phyloP scores from a whole-genome alignment of 2,113 vertebrate species.

The Panurus biarmicus region DNA sequence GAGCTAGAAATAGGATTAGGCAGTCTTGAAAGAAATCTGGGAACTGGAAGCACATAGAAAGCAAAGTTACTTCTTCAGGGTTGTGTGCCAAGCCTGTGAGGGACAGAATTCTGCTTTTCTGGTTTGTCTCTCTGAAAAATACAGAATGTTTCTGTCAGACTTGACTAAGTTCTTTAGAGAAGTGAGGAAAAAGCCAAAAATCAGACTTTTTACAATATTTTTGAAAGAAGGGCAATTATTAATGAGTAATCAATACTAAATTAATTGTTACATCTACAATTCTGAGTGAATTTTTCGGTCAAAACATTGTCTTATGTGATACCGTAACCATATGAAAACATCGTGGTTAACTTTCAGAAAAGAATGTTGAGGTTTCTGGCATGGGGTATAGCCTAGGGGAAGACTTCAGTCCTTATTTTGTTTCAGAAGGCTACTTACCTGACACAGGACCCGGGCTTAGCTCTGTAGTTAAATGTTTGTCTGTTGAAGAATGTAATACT shows the following conservation, averaged over 20 bases:
- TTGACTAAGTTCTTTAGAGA: background rate
- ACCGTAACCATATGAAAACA: background rate
- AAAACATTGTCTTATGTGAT: background rate
- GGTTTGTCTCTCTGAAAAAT: background rate
- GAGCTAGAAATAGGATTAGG: background rate
- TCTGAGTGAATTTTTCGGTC: background rate
- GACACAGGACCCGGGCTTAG: background rate
- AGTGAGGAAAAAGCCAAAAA: background rate
- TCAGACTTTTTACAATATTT: background rate
- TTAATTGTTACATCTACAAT: background rate
- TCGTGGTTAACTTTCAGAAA: background rate
- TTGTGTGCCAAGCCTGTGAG: background rate
- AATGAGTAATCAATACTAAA: background rate
- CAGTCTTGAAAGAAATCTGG: background rate
- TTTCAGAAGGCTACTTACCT: background rate
- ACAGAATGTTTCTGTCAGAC: background rate
- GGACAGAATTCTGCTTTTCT: background rate
- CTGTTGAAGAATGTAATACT: background rate
- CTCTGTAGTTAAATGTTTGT: background rate
- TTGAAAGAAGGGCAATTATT: background rate
- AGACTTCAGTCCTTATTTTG: background rate
- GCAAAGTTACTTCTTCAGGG: background rate
- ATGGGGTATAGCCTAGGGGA: background rate
- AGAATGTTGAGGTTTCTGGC: background rate
- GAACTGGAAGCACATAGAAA: background rate